Base-by-base conservation (phyloP, 2,888 invertebrate genomes). In the Myopa tessellatipennis region DNA sequence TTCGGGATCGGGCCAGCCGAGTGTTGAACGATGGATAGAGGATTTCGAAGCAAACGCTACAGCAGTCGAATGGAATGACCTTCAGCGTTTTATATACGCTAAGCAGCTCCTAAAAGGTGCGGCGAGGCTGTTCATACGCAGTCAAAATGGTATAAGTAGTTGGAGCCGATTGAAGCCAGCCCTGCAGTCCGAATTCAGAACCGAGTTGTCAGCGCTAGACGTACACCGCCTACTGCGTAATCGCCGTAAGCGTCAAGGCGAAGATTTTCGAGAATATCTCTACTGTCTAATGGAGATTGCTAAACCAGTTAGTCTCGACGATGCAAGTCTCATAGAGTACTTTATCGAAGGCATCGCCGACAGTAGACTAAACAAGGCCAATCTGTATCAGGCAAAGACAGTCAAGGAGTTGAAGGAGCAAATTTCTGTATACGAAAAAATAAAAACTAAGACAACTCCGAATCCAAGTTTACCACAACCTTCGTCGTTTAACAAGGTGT, bases 271-370 rank as follows among this genome's bases (percentile, higher is more conserved):
- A 26, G 26, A 26, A 26, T 26, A 26, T 26, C 26, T 26, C 26
- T 26, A 26, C 26, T 26, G 26, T 26, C 26, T 26, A 26, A 26
- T 26, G 26, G 26, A 26, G 26, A 26, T 26, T 2, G 1, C 26
- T 1, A 78, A 79, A 6, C 4, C 75, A 4, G 60, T 79, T 7
- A 58, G 69, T 7, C 26, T 78, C 5, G 79, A 79, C 34, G 78
- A 78, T 26, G 74, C 50, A 14, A 81, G 79, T 26, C 6, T 79
- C 0, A 81, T 81, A 10, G 76, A 77, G n/a, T 80, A 80, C 58
- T 79, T 80, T 26, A 65, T 78, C 3, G 78, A 79, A 6, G 80
- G 79, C 5, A 78, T 78, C 4, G 76, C 77, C 0, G 80, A 80
- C 16, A 45, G 12, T 1, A 68, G 50, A 14, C 45, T 58, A 14